Conservation (phyloP, 2,113 vertebrate species). For the Amia ocellicauda region DNA sequence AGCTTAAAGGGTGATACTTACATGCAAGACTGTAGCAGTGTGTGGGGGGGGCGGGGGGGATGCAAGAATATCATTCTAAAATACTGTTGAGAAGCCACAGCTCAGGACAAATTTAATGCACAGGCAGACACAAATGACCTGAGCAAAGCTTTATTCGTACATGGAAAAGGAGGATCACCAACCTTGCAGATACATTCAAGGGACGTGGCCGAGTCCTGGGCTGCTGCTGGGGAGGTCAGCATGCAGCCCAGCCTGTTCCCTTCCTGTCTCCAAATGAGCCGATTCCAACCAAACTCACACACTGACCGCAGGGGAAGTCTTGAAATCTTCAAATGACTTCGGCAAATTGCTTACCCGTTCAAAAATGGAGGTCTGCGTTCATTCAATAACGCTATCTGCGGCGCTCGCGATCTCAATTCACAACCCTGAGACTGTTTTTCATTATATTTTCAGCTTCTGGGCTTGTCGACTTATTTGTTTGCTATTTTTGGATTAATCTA, state of each 20-base stretch:
- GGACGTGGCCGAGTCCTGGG: slow-evolving; percentile 69
- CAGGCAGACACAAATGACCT: slow-evolving; percentile 93
- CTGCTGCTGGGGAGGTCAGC: slow-evolving; percentile 69
- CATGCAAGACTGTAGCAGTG: slow-evolving; percentile 25
- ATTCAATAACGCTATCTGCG: no score
- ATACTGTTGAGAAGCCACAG: slow-evolving; percentile 84
- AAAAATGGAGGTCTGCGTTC: not conserved
- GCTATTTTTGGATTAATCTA: no score
- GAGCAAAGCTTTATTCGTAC: slow-evolving; percentile 77
- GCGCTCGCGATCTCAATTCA: no score
- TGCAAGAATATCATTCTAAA: slow-evolving; percentile 94
- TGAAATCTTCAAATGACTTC: slow-evolving; percentile 14
- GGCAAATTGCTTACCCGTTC: slow-evolving; percentile 5
- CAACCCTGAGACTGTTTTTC: no score
- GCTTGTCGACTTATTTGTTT: no score
- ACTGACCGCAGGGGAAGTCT: slow-evolving; percentile 47
- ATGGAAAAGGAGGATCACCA: slow-evolving; percentile 89
- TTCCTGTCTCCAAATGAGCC: slow-evolving; percentile 72
- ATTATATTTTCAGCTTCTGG: no score
- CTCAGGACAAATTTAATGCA: slow-evolving; percentile 91
- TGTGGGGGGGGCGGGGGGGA: no score
- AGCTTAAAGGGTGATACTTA: not conserved
- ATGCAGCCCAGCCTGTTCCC: slow-evolving; percentile 71
- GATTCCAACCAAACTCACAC: slow-evolving; percentile 80
- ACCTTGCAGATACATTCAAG: slow-evolving; percentile 87